Base-by-base conservation (phyloP, 2,797 vertebrate genomes). In the Mus caroli region DNA sequence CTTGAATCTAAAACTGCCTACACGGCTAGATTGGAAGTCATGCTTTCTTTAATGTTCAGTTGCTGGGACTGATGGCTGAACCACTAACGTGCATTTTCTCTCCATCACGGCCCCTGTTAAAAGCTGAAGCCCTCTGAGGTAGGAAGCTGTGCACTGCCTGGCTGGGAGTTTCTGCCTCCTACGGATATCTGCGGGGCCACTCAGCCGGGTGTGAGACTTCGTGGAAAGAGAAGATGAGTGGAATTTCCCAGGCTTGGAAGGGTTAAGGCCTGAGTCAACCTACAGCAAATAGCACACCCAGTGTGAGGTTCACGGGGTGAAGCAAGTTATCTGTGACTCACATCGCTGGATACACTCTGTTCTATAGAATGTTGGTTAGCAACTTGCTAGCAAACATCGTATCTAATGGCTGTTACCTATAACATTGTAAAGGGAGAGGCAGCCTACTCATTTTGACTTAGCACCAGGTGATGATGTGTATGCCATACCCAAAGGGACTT, bases 231-330 rank as follows among this genome's bases (percentile, higher is more conserved):
- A 92, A 97, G 96, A 88, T 67, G 52, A 90, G 0, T 37, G 91
- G 96, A 93, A 95, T 80, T 94, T 97, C 91, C 97, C 67, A 50
- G 89, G 91, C 96, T 96, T 95, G 97, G 94, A 90, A 96, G 96
- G 95, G 96, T 79, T 96, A 98, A 97, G 96, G 80, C 80, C 73
- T 97, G 97, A 98, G 87, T 98, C 97, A 98, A 96, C 97, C 96
- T 96, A 96, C 94, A 98, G 97, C 98, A 96, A 97, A 98, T 79
- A 97, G 96, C 98, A 98, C 98, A 97, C 99, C 98, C 97, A 98
- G 97, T 92, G 84, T 98, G 97, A 98, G 98, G 98, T 97, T 97
- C 97, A 77, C 14, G 69, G 94, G 84, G 98, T 96, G 96, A 94
- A 98, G 97, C 97, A 75, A 96, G 94, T 96, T 95, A 97, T 92